Evolutionary conservation across 2,113 vertebrate genomes (phyloP).

Genomic region (Corythaeola cristata): DNA sequence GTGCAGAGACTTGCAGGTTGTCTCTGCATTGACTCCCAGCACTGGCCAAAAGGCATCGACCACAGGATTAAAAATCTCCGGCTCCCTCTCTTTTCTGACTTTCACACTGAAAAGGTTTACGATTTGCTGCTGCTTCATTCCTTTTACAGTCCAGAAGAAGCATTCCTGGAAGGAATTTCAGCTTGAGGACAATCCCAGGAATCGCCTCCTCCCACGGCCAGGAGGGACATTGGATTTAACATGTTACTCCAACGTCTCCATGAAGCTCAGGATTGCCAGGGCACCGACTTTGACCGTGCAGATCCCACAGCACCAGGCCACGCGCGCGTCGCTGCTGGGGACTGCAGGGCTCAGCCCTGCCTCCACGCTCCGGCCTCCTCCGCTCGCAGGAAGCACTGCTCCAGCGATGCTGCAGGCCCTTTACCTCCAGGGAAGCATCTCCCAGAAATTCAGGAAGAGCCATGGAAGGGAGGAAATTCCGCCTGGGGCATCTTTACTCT

Average conservation of each 20-base stretch:
- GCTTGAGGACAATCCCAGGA: not conserved
- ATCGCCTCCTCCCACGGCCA: not conserved
- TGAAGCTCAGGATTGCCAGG: not conserved
- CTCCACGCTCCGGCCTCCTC: not conserved
- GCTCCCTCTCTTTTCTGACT: not conserved
- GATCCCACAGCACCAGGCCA: not conserved
- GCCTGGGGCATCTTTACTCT: not conserved
- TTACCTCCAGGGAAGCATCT: not conserved
- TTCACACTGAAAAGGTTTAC: not conserved
- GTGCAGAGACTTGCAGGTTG: not conserved
- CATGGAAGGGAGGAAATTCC: not conserved
- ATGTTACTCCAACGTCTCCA: not conserved
- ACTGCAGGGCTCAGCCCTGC: not conserved
- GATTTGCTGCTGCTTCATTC: not conserved
- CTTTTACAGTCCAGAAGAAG: not conserved
- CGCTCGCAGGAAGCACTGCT: not conserved
- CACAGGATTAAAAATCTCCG: not conserved
- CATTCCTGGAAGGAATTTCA: not conserved
- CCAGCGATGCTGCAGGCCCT: not conserved
- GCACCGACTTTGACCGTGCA: not conserved
- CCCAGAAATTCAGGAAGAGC: not conserved
- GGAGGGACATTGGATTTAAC: not conserved
- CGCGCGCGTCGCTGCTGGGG: rapidly evolving
- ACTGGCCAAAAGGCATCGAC: not conserved
- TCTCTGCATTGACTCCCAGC: not conserved